Base-by-base conservation (phyloP, 2,888 invertebrate genomes). In the Adineta ricciae region DNA sequence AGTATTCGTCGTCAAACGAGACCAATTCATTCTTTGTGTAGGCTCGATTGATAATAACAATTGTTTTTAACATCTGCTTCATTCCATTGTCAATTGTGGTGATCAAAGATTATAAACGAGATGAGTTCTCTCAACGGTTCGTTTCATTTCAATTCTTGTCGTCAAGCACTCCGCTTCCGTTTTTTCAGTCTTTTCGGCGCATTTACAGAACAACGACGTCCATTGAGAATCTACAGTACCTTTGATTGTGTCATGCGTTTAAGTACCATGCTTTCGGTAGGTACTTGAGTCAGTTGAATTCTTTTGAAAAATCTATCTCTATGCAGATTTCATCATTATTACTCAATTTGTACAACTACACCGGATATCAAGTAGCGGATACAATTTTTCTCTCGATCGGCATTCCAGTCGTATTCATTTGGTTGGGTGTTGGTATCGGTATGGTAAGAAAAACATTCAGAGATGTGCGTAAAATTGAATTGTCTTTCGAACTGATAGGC, bases 11-110 rank as follows among this genome's bases (percentile, higher is more conserved):
- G 1, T 38, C 7, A 64, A 64, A 9, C 3, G 14, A 64, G 4
- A 64, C n/a, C n/a, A n/a, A n/a, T n/a, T 64, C 27, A 21, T 64
- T 64, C 27, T 14, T 27, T 27, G 1, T 64, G 27, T 27, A 78
- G 78, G 41, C 41, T 24, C 78, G 78, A 78, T 38, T 78, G 38
- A 78, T 78, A 78, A 41, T 78, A 24, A 78, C 78, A n/a, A 78
- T 78, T 41, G 9, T n/a, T 78, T 78, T 78, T 32, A 78, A 78
- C 11, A 16, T n/a, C 38, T 78, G 78, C 41, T 78, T 78, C n/a
- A 78, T 78, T 78, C 78, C 78, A 21, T 24, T 78, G 3, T 5
- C 78, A 21, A n/a, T 78, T 24, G 3, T 78, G 1, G 78, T 78
- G 1, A 78, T 78, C 5, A 38, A n/a, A 78, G 78, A 78, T 78